A percentile compares a stretch with the other conserved stretches of the same genome.
phyloP scores from a whole-genome alignment of 2,797 vertebrate species.

The Rhadinocentrus ornatus region DNA sequence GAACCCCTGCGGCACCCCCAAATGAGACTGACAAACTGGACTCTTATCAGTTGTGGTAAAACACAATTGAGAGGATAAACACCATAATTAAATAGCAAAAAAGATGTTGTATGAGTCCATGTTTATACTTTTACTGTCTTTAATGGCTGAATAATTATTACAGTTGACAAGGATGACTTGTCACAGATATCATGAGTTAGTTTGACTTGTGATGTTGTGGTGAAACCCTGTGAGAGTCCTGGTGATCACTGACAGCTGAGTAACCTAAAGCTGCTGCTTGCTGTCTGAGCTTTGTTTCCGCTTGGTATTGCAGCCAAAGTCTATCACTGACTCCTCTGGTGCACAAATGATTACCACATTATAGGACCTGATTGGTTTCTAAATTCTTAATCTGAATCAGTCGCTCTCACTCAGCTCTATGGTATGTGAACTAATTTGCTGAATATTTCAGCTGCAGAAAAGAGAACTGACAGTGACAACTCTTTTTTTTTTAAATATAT shows the following conservation, averaged over 20 bases:
- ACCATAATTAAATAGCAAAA: not conserved
- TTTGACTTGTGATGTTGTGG: constrained; percentile 54
- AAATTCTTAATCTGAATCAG: not conserved
- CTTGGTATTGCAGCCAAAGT: not conserved
- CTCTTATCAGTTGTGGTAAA: not conserved
- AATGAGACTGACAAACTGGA: no score
- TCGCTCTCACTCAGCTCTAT: not conserved
- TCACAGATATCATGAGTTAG: constrained; percentile 43
- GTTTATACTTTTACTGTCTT: not conserved
- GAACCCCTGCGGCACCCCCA: no score
- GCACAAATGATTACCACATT: not conserved
- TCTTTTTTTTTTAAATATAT: no score
- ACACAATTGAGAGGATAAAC: not conserved
- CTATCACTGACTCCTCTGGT: accelerated
- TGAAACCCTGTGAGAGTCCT: constrained; percentile 41
- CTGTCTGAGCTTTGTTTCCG: not conserved
- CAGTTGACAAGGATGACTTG: constrained; percentile 6
- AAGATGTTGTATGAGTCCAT: not conserved
- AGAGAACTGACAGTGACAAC: constrained; percentile 14
- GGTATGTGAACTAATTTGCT: not conserved
- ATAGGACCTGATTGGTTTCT: not conserved
- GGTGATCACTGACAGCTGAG: constrained; percentile 22
- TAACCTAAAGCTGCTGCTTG: not conserved
- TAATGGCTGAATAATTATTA: not conserved
- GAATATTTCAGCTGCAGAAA: constrained; percentile 26